Evolutionary conservation across 2,113 vertebrate species (phyloP).

Genomic region (Macquaria ambigua): DNA sequence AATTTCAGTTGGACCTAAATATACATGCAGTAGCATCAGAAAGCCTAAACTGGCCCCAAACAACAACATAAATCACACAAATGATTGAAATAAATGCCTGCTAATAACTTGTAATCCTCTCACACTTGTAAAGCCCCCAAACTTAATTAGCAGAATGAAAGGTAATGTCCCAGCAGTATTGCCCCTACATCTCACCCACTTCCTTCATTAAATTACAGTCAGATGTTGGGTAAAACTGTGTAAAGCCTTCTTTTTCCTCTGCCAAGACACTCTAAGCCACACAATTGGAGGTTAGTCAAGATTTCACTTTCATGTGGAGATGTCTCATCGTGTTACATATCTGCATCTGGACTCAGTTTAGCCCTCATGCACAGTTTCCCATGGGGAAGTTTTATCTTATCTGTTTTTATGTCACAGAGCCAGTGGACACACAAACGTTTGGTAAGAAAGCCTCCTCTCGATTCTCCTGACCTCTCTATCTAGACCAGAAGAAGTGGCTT

Average conservation of each 20-base stretch:
- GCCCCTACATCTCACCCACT: constrained; percentile 40
- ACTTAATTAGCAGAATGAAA: constrained; percentile 79
- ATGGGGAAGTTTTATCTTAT: constrained; percentile 29
- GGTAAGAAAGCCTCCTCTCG: constrained; percentile 4
- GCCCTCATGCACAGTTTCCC: constrained; percentile 6
- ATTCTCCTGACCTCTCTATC: constrained; percentile 36
- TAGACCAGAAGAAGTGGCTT: neutral
- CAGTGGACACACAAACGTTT: constrained; percentile 24
- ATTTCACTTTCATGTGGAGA: constrained; percentile 33
- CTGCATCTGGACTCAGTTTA: constrained; percentile 51
- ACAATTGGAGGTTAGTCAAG: constrained; percentile 37
- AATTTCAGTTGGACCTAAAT: constrained; percentile 8
- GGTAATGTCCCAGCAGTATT: constrained; percentile 66
- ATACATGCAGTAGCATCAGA: neutral
- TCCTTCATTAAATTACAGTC: constrained; percentile 63
- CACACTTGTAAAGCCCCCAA: constrained; percentile 71
- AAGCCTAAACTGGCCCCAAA: constrained; percentile 52
- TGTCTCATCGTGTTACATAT: constrained; percentile 35
- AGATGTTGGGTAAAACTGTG: constrained; percentile 48
- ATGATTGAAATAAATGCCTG: constrained; percentile 71
- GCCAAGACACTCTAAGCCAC: constrained; percentile 30
- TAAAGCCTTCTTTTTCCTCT: constrained; percentile 17
- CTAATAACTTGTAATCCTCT: constrained; percentile 77
- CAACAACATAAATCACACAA: constrained; percentile 55
- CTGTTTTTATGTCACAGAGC: constrained; percentile 23